These are phyloP conservation scores for Xestia sexstrigata DNA, from an alignment of 2,888 invertebrate genomes.

Conservation along the genomic window DNA sequence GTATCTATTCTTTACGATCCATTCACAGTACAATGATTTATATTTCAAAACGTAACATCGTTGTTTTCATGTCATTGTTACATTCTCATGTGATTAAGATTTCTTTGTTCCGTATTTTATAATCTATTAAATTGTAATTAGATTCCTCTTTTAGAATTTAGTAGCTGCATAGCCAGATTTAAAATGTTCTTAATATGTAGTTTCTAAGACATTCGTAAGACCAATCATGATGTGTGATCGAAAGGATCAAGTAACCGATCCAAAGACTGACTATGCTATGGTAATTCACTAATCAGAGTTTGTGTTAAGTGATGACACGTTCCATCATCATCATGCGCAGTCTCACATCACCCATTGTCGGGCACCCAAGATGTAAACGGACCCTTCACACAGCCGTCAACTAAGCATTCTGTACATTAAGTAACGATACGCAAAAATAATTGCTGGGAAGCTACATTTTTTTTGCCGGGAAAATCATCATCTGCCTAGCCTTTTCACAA, in stretches of 20 bases:
- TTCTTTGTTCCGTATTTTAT: slow-evolving; percentile 15
- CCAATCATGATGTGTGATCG: background rate
- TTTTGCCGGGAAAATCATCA: too few relatives aligned
- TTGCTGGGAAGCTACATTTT: too few relatives aligned
- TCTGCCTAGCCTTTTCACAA: too few relatives aligned
- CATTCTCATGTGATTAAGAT: slow-evolving; percentile 9
- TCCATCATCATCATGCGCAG: too few relatives aligned
- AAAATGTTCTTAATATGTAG: background rate
- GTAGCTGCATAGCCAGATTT: background rate
- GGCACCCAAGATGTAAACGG: too few relatives aligned
- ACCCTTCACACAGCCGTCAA: too few relatives aligned
- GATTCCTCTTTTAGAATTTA: background rate
- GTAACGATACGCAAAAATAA: too few relatives aligned
- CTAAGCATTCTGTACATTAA: too few relatives aligned
- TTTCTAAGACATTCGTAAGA: background rate
- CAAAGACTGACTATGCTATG: too few relatives aligned
- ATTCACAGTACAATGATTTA: slow-evolving; percentile 39
- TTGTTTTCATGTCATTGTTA: slow-evolving; percentile 20
- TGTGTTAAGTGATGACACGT: too few relatives aligned
- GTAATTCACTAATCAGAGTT: too few relatives aligned
- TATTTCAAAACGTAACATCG: slow-evolving; percentile 20
- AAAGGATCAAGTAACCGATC: background rate
- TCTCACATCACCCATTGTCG: too few relatives aligned
- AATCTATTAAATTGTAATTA: slow-evolving; percentile 29
- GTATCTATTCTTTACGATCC: slow-evolving; percentile 22